Base-by-base conservation (phyloP, 2,888 invertebrate species). In the Spodoptera littoralis region DNA sequence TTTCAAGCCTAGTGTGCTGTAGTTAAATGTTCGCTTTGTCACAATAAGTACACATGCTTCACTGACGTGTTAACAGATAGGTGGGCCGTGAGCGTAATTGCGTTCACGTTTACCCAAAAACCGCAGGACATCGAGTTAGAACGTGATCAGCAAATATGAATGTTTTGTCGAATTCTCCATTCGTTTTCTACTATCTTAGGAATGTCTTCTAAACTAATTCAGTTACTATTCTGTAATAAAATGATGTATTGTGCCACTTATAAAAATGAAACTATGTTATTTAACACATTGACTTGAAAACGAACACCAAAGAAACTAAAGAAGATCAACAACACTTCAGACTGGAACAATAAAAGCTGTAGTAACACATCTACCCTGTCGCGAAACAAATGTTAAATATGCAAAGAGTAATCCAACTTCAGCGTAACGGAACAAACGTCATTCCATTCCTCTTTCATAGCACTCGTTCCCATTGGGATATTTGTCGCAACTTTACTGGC, bases 401-500 rank as follows among this genome's bases (percentile, higher is more conserved):
- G 60, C 59, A 56, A 11, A 66, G 51, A 65, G 48, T 65, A 69
- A 76, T 75, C 27, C 52, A 48, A 63, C 49, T 57, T 42, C 60
- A 18, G 52, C 52, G 58, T 62, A 54, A 62, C 51, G 50, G 42
- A 49, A 43, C 57, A 60, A 70, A 61, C 27, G 61, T 59, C 69
- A 57, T 57, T 66, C 49, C 54, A 73, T 66, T 77, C 66, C 58
- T 46, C 56, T 73, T 59, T 55, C 77, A 76, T 62, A 24, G 55
- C 47, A 22, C 54, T 60, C 27, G 42, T 47, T 54, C 50, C 44
- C 50, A 55, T 51, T 18, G 46, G 49, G 13, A 44, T 69, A 66
- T 75, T 77, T 63, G 66, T 62, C 60, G 51, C 55, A 47, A 71
- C 49, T 77, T 71, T 63, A 66, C 60, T 62, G 36, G 48, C 36